A percentile compares a stretch with the other conserved stretches of the same genome.
Conservation (phyloP, 2,113 vertebrate genomes). For the Actenoides hombroni region DNA sequence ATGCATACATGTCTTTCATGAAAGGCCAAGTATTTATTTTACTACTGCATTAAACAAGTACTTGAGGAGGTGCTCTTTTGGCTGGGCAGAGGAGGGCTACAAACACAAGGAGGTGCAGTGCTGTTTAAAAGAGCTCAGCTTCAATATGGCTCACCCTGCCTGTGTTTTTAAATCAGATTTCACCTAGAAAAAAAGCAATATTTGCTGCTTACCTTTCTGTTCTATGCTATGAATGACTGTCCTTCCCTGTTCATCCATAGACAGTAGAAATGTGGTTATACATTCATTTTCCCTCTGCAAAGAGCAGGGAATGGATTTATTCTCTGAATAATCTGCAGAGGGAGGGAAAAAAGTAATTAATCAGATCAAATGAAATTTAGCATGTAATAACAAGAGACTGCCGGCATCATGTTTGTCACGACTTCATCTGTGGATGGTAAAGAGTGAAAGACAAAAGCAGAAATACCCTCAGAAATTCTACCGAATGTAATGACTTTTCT, state of each 20-base stretch:
- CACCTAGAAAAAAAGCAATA: neutral
- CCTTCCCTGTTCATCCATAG: constrained; percentile 79
- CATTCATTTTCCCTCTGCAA: constrained; percentile 89
- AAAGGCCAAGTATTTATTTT: neutral
- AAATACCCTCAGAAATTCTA: neutral
- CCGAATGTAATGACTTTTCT: neutral
- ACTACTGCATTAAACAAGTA: neutral
- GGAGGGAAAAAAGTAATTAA: constrained; percentile 57
- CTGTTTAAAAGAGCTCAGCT: neutral
- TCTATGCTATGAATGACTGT: constrained; percentile 82
- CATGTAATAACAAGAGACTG: constrained; percentile 31
- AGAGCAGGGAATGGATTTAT: constrained; percentile 82
- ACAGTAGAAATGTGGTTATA: constrained; percentile 85
- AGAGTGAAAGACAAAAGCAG: constrained; percentile 3
- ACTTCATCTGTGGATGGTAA: neutral
- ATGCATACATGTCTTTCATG: neutral
- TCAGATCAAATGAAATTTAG: constrained; percentile 63
- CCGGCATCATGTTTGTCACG: constrained; percentile 48
- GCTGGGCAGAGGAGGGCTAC: neutral
- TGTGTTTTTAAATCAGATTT: neutral
- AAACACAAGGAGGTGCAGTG: constrained; percentile 1
- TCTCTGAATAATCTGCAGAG: constrained; percentile 84
- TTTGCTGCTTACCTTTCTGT: constrained; percentile 80
- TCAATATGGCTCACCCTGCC: neutral
- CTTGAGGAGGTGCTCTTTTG: neutral